A percentile compares a stretch with the other conserved stretches of the same genome.
phyloP scores from a whole-genome alignment of 2,113 vertebrate genomes.

The Vanacampus margaritifer region DNA sequence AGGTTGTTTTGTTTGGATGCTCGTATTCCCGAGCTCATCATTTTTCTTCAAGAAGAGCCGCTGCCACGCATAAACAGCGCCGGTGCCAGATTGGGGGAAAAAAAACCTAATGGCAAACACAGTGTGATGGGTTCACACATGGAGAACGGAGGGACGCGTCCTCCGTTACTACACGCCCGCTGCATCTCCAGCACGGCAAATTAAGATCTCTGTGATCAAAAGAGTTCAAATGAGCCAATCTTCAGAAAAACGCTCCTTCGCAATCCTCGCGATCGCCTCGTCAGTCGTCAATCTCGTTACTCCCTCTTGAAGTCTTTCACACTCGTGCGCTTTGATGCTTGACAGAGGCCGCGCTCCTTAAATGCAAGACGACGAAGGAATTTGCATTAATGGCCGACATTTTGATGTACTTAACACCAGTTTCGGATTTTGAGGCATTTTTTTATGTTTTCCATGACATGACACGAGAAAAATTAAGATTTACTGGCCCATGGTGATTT shows the following conservation, averaged over 20 bases:
- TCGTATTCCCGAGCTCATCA: background rate
- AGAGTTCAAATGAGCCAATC: slow-evolving; percentile 60
- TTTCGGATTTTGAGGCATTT: slow-evolving; percentile 39
- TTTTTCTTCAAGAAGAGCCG: background rate
- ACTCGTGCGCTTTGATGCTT: slow-evolving; percentile 51
- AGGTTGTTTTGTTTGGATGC: slow-evolving; percentile 2
- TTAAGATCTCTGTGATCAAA: slow-evolving; percentile 69
- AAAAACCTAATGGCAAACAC: background rate
- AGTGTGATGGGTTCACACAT: background rate
- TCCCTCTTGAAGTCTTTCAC: slow-evolving; percentile 53
- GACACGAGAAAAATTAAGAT: background rate
- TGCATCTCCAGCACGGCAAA: slow-evolving; percentile 25
- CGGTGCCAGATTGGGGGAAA: background rate
- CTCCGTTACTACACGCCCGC: slow-evolving; percentile 13
- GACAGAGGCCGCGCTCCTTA: slow-evolving; percentile 50
- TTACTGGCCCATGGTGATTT: too few relatives aligned
- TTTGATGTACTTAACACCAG: slow-evolving; percentile 57
- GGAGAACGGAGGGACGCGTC: background rate
- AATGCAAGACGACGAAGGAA: slow-evolving; percentile 45
- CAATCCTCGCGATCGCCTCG: slow-evolving; percentile 12
- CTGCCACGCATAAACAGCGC: background rate
- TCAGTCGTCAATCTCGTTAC: slow-evolving; percentile 35
- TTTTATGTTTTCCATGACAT: slow-evolving; percentile 45
- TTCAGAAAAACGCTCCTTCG: slow-evolving; percentile 38
- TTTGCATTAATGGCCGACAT: slow-evolving; percentile 52